Base-by-base conservation (phyloP, 2,888 invertebrate genomes). In the Nomada fabriciana region DNA sequence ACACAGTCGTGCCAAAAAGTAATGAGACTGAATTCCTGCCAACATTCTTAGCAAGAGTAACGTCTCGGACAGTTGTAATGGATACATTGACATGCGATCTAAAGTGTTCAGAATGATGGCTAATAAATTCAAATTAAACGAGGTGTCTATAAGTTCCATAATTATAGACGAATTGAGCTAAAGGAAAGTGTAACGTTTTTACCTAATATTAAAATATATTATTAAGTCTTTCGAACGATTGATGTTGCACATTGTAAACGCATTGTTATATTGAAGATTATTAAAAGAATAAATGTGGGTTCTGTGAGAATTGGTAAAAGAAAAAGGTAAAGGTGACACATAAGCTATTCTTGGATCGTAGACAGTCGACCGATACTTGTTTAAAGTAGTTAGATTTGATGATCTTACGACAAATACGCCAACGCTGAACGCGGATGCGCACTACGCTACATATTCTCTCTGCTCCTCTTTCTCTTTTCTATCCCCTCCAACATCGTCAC, bases 301-400 rank as follows among this genome's bases (percentile, higher is more conserved):
- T 61, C 52, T 59, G 43, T 29, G 52, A 42, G 59, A 80, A 83
- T 85, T 80, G 69, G 75, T 76, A 47, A 42, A 52, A 60, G 65
- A 60, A 71, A 69, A 77, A 85, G 64, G 67, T 77, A 85, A 89
- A 85, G 89, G 89, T 89, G 86, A 90, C 84, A 85, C 84, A 81
- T n/a, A 18, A 36, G 82, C 83, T 89, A 89, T 89, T 89, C 84
- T 89, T 86, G 80, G 88, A 76, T 36, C 74, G 60, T 69, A 59
- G 71, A 80, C 74, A 67, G 73, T 80, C 55, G 71, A 82, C 69
- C 57, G 78, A 71, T 87, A 80, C 79, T 80, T 76, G 81, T 83
- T 80, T 80, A 75, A 87, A 88, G 76, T 73, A 29, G 65, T 81
- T 80, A 64, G 53, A 79, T 83, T 85, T 65, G 85, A 73, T 55